Evolutionary conservation across 1,140 invertebrate species (phyloP), one percentile per base, ranked within the genome.

Genomic region (Drosophila chauvacae): DNA sequence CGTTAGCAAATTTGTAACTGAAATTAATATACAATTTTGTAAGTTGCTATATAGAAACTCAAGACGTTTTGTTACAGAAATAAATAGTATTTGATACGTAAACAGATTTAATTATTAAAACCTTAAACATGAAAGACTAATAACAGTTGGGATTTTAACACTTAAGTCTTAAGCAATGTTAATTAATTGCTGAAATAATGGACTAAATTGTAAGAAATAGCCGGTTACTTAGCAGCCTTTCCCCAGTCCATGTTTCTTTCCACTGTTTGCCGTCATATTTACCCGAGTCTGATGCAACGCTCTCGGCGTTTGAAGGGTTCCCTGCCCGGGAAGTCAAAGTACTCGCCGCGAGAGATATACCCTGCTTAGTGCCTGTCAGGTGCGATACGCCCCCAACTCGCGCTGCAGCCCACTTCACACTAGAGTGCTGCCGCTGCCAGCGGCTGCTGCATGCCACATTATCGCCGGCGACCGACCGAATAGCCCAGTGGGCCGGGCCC

Each of bases 381-480:
- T 56, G 23, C 39, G 41, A 47, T 47, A 50, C 63, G 26, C 50
- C 48, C 47, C 72, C 65, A 56, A 59, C 59, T 42, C 11, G 61
- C 60, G 58, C 60, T 45, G 65, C 77, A 76, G 71, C 83, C 83
- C 83, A 88, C 85, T 87, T 87, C 80, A 88, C 84, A 87, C 62
- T 80, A 74, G 64, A 84, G 72, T 87, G 81, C 77, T 23, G 56
- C 30, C 42, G 56, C 41, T 45, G 50, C 10, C 28, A 13, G 50
- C 28, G 63, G 66, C 79, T 73, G 61, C 81, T 79, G 77, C 77
- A 77, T 72, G 80, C 63, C 80, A 82, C 69, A 82, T 82, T 78
- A 82, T 82, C 69, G 75, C 80, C 74, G 58, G 58, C 75, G 68
- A 53, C 71, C 47, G 60, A 63, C 74, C 74, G 63, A 57, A 56